These are phyloP conservation scores for Pitangus sulphuratus DNA, from an alignment of 2,797 vertebrate species.

Conservation along the genomic window DNA sequence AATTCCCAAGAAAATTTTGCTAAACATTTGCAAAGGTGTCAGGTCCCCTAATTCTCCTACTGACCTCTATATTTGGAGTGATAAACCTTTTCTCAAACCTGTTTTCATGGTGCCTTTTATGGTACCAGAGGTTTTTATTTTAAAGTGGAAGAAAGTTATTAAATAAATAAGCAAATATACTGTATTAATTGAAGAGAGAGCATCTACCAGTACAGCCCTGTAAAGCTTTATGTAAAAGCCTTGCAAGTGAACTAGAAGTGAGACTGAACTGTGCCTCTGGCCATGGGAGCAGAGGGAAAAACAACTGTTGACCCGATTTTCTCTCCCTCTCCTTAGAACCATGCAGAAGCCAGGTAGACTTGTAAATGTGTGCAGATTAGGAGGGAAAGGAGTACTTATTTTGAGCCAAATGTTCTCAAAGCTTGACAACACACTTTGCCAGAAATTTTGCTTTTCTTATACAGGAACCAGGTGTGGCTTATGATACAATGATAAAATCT, in stretches of 20 bases:
- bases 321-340: constrained; percentile 1
- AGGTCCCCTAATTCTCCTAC: not conserved
- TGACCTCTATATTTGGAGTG: not conserved
- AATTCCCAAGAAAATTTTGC: not conserved
- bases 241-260: not conserved
- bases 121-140: not conserved
- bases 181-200: not conserved
- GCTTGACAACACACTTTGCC: constrained; percentile 5
- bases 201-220: not conserved
- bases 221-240: not conserved
- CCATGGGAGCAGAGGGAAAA: constrained; percentile 20
- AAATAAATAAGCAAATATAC: not conserved
- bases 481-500: constrained; percentile 44
- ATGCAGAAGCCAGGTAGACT: not conserved
- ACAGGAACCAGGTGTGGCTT: constrained; percentile 53
- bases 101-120: not conserved
- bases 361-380: not conserved
- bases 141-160: not conserved
- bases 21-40: not conserved
- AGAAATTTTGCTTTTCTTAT: constrained; percentile 30
- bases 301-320: constrained; percentile 52
- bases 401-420: constrained; percentile 15
- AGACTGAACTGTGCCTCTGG: constrained; percentile 5
- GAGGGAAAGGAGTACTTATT: not conserved
- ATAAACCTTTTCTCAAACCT: not conserved